Percentiles rank a stretch among this genome's conserved stretches.
Evolutionary conservation across 2,888 invertebrate genomes (phyloP).

Genomic region (Coenonympha arcania): DNA sequence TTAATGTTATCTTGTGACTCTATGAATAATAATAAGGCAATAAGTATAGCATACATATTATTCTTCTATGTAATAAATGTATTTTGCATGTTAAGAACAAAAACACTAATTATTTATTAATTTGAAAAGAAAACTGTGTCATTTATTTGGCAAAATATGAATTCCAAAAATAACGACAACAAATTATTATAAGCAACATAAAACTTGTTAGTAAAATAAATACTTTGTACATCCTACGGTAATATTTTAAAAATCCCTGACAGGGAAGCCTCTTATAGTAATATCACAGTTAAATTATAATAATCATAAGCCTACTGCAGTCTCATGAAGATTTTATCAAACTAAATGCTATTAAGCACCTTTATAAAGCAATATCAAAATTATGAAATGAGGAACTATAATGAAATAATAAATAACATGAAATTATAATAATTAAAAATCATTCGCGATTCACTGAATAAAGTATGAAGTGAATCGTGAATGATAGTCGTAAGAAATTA

Average conservation of each 20-base stretch:
- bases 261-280: slow-evolving; percentile 31
- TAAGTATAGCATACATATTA: background rate
- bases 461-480: background rate
- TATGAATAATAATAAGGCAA: background rate
- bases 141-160: background rate
- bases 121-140: background rate
- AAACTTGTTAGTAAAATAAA: background rate
- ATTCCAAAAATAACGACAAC: background rate
- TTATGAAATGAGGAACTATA: slow-evolving; percentile 4
- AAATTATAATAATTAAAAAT: background rate
- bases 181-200: slow-evolving; percentile 2
- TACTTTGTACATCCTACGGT: background rate
- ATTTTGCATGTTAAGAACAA: background rate
- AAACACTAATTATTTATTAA: background rate
- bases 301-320: slow-evolving; percentile 43
- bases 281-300: slow-evolving; percentile 66
- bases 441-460: background rate
- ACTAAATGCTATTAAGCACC: slow-evolving; percentile 31
- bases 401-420: slow-evolving; percentile 1
- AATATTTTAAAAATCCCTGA: background rate
- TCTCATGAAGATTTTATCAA: slow-evolving; percentile 42
- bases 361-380: slow-evolving; percentile 33
- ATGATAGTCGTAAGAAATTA: slow-evolving; percentile 31
- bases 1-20: background rate
- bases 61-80: too few relatives aligned